Conservation (phyloP, 37 sponge, comb jelly and placozoan species). For the Hormiphora californensis region DNA sequence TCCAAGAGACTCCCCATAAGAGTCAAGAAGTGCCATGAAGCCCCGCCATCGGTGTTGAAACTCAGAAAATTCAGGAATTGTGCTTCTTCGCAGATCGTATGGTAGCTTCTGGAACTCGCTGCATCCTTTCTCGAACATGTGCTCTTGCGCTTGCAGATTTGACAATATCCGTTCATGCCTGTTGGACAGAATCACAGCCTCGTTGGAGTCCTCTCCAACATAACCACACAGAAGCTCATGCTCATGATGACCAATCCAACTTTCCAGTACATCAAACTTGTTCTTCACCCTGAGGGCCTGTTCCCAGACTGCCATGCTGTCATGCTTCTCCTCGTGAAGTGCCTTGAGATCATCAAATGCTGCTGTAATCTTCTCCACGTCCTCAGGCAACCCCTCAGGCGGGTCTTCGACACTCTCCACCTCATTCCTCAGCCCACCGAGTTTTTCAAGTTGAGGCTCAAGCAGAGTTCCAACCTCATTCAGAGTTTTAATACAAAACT, state of each 20-base stretch:
- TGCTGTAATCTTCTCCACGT: too few species aligned
- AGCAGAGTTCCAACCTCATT: background rate
- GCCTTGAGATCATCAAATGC: background rate
- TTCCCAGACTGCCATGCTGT: background rate
- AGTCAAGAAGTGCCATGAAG: background rate
- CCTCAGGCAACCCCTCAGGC: too few species aligned
- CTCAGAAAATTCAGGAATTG: background rate
- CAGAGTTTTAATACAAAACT: background rate
- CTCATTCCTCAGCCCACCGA: background rate
- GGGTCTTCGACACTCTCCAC: background rate
- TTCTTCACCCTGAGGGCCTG: background rate
- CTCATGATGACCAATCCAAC: background rate
- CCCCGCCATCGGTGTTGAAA: background rate
- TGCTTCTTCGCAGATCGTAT: background rate
- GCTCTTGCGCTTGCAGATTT: background rate
- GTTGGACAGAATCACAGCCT: background rate
- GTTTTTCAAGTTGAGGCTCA: background rate
- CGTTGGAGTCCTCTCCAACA: slow-evolving; percentile 12
- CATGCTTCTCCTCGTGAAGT: background rate
- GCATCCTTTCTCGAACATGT: background rate
- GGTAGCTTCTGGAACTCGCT: background rate
- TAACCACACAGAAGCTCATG: slow-evolving; percentile 8
- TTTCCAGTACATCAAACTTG: background rate
- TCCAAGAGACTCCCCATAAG: background rate
- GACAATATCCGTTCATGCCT: background rate